phyloP scores from a whole-genome alignment of 2,797 vertebrate genomes.

The Siniperca obscura region DNA sequence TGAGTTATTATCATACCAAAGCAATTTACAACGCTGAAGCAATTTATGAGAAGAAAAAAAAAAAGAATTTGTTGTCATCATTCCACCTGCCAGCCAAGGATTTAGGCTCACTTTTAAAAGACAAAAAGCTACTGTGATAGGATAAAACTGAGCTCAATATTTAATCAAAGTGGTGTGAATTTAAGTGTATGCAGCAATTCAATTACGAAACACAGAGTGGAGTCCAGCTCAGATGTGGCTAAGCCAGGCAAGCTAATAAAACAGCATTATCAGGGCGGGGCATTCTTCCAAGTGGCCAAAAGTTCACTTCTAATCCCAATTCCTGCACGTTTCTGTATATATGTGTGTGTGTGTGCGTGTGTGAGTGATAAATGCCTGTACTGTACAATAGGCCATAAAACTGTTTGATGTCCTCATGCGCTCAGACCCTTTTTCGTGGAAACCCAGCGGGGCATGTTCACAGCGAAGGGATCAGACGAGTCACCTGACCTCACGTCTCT shows the following conservation, averaged over 20 bases:
- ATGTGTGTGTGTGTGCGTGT: slow-evolving; percentile 6
- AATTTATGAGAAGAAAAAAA: background rate
- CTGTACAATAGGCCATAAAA: slow-evolving; percentile 63
- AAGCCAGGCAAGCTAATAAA: slow-evolving; percentile 60
- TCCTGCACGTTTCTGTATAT: slow-evolving; percentile 29
- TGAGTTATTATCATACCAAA: slow-evolving; percentile 16
- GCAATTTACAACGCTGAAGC: slow-evolving; percentile 5
- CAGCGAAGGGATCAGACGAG: slow-evolving; percentile 58
- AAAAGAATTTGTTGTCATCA: background rate
- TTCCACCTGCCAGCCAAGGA: too few species aligned
- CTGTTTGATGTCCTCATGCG: slow-evolving; percentile 49
- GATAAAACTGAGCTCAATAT: background rate
- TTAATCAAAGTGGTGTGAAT: slow-evolving; percentile 9
- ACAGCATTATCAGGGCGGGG: slow-evolving; percentile 58
- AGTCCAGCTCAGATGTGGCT: slow-evolving; percentile 40
- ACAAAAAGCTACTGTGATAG: background rate
- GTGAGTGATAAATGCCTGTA: slow-evolving; percentile 51
- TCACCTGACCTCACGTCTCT: slow-evolving; percentile 70
- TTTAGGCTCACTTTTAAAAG: background rate
- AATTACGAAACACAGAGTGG: background rate
- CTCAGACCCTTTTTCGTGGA: slow-evolving; percentile 50
- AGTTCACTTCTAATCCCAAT: slow-evolving; percentile 68
- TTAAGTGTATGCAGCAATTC: slow-evolving; percentile 10
- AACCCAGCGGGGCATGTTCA: slow-evolving; percentile 61
- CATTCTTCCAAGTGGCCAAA: slow-evolving; percentile 55